Conservation (phyloP, 1,140 invertebrate species). For the Bombus breviceps region DNA sequence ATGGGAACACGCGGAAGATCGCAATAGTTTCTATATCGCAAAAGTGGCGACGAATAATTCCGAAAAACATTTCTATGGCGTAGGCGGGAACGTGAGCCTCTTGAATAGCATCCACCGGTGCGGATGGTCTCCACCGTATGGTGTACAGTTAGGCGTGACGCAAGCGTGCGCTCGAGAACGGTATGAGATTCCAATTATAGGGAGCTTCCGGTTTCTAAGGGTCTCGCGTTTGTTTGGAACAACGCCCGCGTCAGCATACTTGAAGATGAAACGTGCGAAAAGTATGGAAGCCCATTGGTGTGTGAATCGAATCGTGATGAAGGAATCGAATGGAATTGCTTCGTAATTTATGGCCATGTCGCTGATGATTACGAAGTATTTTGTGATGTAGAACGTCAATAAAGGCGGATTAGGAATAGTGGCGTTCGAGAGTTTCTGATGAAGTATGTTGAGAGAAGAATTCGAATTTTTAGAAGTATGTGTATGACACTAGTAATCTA, state of each 20-base stretch:
- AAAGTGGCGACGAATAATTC: conserved; percentile 47
- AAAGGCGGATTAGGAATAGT: too few relatives aligned
- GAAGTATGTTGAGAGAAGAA: neutral
- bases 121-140: conserved; percentile 47
- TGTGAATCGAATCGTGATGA: conserved; percentile 1
- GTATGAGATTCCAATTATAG: conserved; percentile 63
- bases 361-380: neutral
- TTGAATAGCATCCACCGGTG: conserved; percentile 49
- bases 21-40: neutral
- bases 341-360: conserved; percentile 1
- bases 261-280: neutral
- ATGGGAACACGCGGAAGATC: too few relatives aligned
- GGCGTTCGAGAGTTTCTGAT: neutral
- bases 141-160: conserved; percentile 72
- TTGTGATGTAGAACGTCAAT: neutral
- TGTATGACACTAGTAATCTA: too few relatives aligned
- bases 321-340: conserved; percentile 1
- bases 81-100: conserved; percentile 59
- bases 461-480: neutral
- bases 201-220: conserved; percentile 66
- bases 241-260: conserved; percentile 13
- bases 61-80: conserved; percentile 64
- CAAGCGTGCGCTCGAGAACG: conserved; percentile 54
- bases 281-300: too few relatives aligned
- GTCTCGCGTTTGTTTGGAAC: conserved; percentile 19